Evolutionary conservation across 2,888 invertebrate genomes (phyloP).

Genomic region (Hyalella azteca): DNA sequence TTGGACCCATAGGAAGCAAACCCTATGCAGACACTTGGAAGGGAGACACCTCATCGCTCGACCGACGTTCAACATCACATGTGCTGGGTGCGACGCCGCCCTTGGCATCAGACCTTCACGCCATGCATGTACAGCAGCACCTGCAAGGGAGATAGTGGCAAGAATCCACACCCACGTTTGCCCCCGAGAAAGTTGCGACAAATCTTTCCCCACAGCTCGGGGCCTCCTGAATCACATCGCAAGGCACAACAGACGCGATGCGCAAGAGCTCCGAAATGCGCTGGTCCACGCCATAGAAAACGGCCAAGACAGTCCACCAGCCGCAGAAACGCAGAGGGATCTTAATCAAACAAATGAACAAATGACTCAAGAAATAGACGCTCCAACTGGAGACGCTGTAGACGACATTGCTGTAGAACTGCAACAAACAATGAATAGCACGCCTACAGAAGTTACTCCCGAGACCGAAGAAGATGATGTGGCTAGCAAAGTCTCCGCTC

Average conservation of each 20-base stretch:
- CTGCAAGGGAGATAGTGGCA: too few species aligned
- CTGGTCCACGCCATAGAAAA: not conserved
- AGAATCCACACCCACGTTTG: not conserved
- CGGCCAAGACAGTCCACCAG: not conserved
- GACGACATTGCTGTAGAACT: not conserved
- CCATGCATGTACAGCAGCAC: too few species aligned
- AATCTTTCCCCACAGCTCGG: not conserved
- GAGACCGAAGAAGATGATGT: not conserved
- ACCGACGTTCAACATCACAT: too few species aligned
- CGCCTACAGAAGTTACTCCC: not conserved
- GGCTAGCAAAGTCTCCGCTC: not conserved
- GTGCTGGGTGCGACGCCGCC: too few species aligned
- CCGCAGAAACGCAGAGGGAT: not conserved
- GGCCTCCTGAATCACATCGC: not conserved
- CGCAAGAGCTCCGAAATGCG: not conserved
- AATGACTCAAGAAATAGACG: not conserved
- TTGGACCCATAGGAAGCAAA: too few species aligned
- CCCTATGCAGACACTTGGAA: too few species aligned
- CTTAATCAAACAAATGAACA: not conserved
- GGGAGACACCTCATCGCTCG: too few species aligned
- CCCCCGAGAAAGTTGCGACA: not conserved
- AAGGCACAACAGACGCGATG: not conserved
- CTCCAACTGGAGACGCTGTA: not conserved
- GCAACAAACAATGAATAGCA: not conserved
- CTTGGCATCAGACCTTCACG: too few species aligned